Evolutionary conservation across 2,113 vertebrate species (phyloP), one percentile per base, ranked within the genome.

Genomic region (Dromaius novaehollandiae): DNA sequence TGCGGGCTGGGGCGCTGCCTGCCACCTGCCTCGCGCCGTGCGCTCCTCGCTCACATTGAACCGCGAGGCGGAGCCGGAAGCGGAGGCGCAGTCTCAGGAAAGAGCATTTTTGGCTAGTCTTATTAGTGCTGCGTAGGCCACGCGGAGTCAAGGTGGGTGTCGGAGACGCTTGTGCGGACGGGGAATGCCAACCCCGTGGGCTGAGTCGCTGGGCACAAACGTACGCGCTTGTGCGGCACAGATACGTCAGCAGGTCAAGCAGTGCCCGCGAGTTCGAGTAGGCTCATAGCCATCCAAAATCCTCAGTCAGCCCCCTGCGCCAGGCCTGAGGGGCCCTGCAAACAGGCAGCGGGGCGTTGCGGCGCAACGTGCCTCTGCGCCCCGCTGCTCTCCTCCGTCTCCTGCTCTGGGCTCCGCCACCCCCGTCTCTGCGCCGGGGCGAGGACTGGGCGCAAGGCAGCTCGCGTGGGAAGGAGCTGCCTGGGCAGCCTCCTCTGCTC

Each of bases 1-100:
- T 50, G 46, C 36, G 58, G 58, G 24, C 50, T 32, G 56, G 78
- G 80, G 18, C 5, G 9, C 58, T 30, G 38, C 36, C 38, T 34
- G 32, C 46, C 1, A 7, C 68, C 9, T 15, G 50, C n/a, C 42
- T 34, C 11, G 17, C 12, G 4, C 66, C 24, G 21, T 22, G 34
- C 21, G 53, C 25, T 21, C 69, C 68, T 64, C 3, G 1, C 26
- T 3, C n/a, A 44, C 50, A 70, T 65, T 3, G 22, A 75, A 13
- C 32, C 6, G 1, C 0, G 0, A 12, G 86, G 85, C 80, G 6
- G 28, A 96, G 95, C 95, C 86, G 88, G 46, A 88, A 0, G 2
- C 55, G 83, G 96, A 96, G 92, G 92, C 51, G 50, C 88, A 86
- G 96, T 97, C 97, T 98, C 97, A 97, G 97, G 97, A 98, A 96